Conservation (phyloP, 2,888 invertebrate species). For the Chymomyza amoena region DNA sequence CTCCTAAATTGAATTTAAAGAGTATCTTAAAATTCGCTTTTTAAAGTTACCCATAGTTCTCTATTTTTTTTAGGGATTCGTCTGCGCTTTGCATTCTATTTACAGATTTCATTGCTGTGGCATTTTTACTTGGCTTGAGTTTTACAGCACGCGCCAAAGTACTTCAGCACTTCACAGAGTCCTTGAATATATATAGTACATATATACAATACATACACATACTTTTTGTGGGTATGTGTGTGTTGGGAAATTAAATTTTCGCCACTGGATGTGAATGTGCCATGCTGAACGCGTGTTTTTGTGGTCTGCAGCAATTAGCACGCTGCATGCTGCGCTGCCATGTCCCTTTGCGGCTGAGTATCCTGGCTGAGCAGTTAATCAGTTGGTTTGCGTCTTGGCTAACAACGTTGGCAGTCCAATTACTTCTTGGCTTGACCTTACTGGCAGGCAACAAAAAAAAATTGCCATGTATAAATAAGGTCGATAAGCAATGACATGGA, state of each 20-base stretch:
- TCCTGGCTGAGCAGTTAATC: conserved; percentile 16
- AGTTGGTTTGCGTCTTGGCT: conserved; percentile 9
- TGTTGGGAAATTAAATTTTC: conserved; percentile 46
- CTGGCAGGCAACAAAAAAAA: not conserved
- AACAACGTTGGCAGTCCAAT: not conserved
- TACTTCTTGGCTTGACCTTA: not conserved
- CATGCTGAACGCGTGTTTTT: conserved; percentile 30
- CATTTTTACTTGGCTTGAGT: not conserved
- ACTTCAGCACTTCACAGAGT: not conserved
- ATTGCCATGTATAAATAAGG: not conserved
- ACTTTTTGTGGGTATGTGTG: not conserved
- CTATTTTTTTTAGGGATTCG: conserved; percentile 39
- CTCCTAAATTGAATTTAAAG: not conserved
- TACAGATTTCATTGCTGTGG: conserved; percentile 26
- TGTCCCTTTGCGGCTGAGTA: not conserved
- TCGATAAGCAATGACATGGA: conserved; percentile 18
- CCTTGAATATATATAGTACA: not conserved
- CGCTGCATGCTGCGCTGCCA: not conserved
- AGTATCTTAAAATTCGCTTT: not conserved
- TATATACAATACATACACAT: not conserved
- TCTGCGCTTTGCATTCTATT: conserved; percentile 39
- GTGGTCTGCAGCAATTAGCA: conserved; percentile 61
- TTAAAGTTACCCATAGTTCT: not conserved
- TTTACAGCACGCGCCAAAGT: conserved; percentile 9
- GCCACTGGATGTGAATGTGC: conserved; percentile 29